phyloP scores from a whole-genome alignment of 35 echinoderm and acorn worm genomes.

The Heliocidaris tuberculata region DNA sequence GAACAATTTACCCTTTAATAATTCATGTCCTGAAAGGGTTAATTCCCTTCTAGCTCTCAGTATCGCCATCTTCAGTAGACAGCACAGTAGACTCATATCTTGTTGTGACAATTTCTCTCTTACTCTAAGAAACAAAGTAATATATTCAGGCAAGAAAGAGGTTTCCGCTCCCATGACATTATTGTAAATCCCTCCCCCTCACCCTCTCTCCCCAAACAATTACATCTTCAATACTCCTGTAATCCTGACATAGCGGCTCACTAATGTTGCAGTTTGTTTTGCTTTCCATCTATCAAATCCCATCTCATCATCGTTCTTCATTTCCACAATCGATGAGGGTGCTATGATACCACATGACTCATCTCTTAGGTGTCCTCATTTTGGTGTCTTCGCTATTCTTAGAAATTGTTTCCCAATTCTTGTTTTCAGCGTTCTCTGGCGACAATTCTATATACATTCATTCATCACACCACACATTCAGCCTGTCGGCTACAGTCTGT shows the following conservation, averaged over 20 bases:
- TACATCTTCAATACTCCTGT: neutral
- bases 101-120: too few species aligned
- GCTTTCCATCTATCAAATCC: slow-evolving; percentile 1
- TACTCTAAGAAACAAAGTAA: neutral
- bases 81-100: too few species aligned
- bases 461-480: neutral
- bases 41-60: too few species aligned
- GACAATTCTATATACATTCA: neutral
- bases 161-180: neutral
- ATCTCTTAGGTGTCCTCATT: neutral
- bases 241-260: neutral
- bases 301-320: neutral
- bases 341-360: neutral
- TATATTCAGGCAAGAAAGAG: neutral
- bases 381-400: neutral
- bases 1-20: too few species aligned
- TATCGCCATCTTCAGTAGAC: too few species aligned
- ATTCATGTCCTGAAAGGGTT: too few species aligned
- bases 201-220: neutral
- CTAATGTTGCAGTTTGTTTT: neutral
- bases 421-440: neutral
- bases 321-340: neutral
- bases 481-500: neutral
- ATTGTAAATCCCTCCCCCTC: neutral
- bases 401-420: neutral